A percentile compares a stretch with the other conserved stretches of the same genome.
Evolutionary conservation across 2,113 vertebrate species (phyloP).

Genomic region (Notothenia rossii): DNA sequence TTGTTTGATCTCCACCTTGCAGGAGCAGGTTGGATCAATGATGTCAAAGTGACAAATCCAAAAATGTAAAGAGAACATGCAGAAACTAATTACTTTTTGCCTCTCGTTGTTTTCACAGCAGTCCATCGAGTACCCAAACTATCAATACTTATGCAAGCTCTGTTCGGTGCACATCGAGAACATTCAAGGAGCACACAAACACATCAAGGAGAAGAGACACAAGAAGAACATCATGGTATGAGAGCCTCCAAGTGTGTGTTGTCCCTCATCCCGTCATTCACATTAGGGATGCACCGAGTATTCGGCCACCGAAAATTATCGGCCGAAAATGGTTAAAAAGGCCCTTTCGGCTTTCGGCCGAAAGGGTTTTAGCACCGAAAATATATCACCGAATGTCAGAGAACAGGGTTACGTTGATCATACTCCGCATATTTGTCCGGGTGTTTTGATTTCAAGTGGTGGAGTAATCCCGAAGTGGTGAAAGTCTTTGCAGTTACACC

Average conservation of each 20-base stretch:
- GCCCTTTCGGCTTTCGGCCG: no score
- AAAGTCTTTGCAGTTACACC: no score
- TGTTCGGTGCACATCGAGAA: slow-evolving; percentile 98
- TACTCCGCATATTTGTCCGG: no score
- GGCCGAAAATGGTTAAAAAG: no score
- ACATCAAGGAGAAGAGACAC: slow-evolving; percentile 99
- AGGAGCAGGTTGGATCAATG: not conserved
- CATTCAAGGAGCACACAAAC: slow-evolving; percentile 98
- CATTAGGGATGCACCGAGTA: no score
- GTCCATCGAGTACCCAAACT: slow-evolving; percentile 96
- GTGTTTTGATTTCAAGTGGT: no score
- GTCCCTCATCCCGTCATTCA: not conserved
- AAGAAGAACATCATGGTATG: slow-evolving; percentile 98
- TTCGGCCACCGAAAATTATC: no score
- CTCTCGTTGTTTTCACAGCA: slow-evolving; percentile 83
- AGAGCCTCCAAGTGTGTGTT: not conserved
- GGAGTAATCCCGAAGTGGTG: no score
- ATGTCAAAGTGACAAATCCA: not conserved
- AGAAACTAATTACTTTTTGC: slow-evolving; percentile 2
- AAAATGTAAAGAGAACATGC: not conserved
- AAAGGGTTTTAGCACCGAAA: no score
- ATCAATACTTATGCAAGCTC: slow-evolving; percentile 97
- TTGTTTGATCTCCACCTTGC: not conserved
- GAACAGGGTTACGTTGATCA: no score
- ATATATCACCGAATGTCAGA: no score